Percentiles rank a stretch among this genome's conserved stretches.
Evolutionary conservation across 2,113 vertebrate species (phyloP).

Genomic region (Pygoscelis adeliae): DNA sequence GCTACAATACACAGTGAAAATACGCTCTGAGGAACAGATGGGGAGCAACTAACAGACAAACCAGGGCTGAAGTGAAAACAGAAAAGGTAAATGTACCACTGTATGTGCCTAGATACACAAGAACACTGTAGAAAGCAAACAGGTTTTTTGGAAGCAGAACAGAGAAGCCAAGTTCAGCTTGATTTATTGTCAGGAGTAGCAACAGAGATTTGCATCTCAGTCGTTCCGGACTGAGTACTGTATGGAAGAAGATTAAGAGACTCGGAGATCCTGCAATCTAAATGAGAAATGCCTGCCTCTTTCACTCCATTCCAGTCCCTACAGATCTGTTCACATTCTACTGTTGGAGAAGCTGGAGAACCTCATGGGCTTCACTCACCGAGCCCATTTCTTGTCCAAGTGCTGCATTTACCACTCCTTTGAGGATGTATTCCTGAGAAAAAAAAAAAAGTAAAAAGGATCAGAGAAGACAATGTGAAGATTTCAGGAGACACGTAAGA

Average conservation of each 20-base stretch:
- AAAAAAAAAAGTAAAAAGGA: not conserved
- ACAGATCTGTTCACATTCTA: not conserved
- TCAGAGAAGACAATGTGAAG: not conserved
- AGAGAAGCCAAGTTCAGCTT: not conserved
- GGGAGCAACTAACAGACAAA: not conserved
- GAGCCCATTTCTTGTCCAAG: conserved; percentile 93
- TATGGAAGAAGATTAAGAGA: not conserved
- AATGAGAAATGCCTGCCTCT: not conserved
- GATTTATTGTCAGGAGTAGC: not conserved
- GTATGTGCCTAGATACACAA: not conserved
- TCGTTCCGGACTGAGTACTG: not conserved
- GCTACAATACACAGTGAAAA: not conserved
- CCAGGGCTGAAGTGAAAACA: not conserved
- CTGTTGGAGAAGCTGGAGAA: not conserved
- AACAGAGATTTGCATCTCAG: not conserved
- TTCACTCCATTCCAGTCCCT: not conserved
- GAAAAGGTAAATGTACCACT: not conserved
- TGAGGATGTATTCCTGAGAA: conserved; percentile 93
- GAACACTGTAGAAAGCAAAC: not conserved
- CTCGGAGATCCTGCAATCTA: not conserved
- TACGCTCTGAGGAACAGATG: not conserved
- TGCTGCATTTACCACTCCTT: conserved; percentile 95
- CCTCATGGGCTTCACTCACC: conserved; percentile 76
- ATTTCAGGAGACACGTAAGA: not conserved
- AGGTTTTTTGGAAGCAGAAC: not conserved